Conservation (phyloP, 2,113 vertebrate species). For the Nettapus auritus region DNA sequence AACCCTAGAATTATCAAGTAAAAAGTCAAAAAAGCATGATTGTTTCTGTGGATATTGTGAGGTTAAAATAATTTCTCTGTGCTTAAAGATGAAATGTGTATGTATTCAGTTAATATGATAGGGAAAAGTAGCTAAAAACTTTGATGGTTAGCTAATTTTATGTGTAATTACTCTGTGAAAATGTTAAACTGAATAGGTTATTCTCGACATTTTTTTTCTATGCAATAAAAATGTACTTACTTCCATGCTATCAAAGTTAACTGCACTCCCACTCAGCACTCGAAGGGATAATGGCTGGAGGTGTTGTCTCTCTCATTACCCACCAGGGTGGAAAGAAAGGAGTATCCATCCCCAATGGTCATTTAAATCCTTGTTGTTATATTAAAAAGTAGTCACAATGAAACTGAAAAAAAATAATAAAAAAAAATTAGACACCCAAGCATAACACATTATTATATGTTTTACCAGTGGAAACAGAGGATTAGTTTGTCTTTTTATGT, state of each 20-base stretch:
- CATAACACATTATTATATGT: conserved; percentile 4
- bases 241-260: conserved; percentile 70
- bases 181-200: conserved; percentile 69
- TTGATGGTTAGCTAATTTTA: conserved; percentile 62
- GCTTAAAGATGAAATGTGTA: conserved; percentile 30
- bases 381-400: conserved; percentile 77
- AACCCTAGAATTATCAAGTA: not conserved
- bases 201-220: conserved; percentile 30
- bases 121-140: conserved; percentile 48
- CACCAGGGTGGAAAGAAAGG: conserved; percentile 71
- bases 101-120: conserved; percentile 23
- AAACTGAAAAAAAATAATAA: conserved; percentile 60
- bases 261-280: conserved; percentile 74
- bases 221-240: conserved; percentile 64
- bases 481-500: not conserved
- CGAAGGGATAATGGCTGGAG: conserved; percentile 66
- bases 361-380: conserved; percentile 81
- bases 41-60: not conserved
- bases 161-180: conserved; percentile 65
- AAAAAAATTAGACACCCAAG: conserved; percentile 57
- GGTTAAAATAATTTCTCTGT: conserved; percentile 26
- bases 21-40: not conserved
- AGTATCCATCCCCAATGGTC: conserved; percentile 72
- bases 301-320: conserved; percentile 80
- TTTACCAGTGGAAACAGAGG: not conserved